phyloP scores from a whole-genome alignment of 2,888 invertebrate species.

The Camptogramma bilineatum region DNA sequence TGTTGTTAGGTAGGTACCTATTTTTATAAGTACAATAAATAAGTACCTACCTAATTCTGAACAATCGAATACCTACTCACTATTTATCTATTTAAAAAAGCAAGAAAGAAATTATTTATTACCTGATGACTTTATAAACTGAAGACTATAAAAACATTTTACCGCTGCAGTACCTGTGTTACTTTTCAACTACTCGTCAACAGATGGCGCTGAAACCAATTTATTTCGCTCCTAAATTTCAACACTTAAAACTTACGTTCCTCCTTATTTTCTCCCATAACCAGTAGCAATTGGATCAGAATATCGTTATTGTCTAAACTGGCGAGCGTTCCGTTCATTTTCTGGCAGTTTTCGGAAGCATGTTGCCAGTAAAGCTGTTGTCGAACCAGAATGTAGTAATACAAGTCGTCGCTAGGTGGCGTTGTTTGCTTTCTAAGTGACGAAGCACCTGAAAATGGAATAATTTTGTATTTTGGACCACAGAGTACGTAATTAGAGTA shows the following conservation, averaged over 20 bases:
- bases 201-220: constrained; percentile 41
- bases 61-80: no score
- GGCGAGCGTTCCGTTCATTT: constrained; percentile 72
- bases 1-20: no score
- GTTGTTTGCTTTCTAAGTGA: constrained; percentile 44
- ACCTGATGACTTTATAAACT: no score
- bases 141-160: background rate
- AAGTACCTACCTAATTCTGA: no score
- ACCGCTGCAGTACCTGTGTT: background rate
- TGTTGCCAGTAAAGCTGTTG: constrained; percentile 74
- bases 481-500: no score
- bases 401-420: constrained; percentile 71
- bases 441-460: constrained; percentile 50
- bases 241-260: constrained; percentile 60
- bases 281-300: constrained; percentile 65
- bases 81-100: no score
- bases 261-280: constrained; percentile 78
- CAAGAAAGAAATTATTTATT: no score
- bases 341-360: constrained; percentile 72
- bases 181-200: constrained; percentile 14
- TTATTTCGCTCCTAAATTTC: background rate
- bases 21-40: no score
- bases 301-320: constrained; percentile 64
- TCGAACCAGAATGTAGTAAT: constrained; percentile 69
- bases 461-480: no score